Evolutionary conservation across 92 coral and sea anemone species (phyloP).

Genomic region (Heteractis magnifica): DNA sequence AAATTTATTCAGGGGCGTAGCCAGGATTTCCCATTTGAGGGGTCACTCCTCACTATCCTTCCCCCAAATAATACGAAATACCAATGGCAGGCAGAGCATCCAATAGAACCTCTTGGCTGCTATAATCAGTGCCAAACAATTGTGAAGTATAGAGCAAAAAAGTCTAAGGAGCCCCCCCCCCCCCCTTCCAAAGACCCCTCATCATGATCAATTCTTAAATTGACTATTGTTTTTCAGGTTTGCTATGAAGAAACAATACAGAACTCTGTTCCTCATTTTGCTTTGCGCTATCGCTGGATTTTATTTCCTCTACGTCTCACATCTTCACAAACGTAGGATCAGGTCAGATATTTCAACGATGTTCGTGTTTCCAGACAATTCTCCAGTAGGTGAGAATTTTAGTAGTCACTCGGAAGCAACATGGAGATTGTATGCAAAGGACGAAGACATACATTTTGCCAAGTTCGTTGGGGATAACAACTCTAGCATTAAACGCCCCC

Average conservation of each 20-base stretch:
- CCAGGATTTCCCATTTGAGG: too few species aligned
- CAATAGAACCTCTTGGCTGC: too few species aligned
- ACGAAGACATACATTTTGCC: background rate
- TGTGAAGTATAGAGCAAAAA: too few species aligned
- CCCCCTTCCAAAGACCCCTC: too few species aligned
- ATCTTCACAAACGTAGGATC: background rate
- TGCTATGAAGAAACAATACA: background rate
- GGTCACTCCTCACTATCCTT: too few species aligned
- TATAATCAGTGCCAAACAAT: too few species aligned
- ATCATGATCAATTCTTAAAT: background rate
- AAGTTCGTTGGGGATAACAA: slow-evolving; percentile 5
- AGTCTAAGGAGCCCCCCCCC: too few species aligned
- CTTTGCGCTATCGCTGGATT: background rate
- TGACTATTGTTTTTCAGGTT: background rate
- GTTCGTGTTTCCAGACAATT: background rate
- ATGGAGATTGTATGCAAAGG: background rate
- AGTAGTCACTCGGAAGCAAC: background rate
- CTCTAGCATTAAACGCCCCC: slow-evolving; percentile 5
- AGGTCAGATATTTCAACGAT: background rate
- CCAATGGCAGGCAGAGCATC: too few species aligned
- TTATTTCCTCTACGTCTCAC: background rate
- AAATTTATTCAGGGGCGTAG: too few species aligned
- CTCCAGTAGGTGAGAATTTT: background rate
- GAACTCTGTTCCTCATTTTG: background rate
- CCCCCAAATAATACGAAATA: too few species aligned